Percentiles rank a stretch among this genome's conserved stretches.
These are phyloP conservation scores for Copidosoma floridanum DNA, from an alignment of 1,140 invertebrate genomes.

Conservation along the genomic window DNA sequence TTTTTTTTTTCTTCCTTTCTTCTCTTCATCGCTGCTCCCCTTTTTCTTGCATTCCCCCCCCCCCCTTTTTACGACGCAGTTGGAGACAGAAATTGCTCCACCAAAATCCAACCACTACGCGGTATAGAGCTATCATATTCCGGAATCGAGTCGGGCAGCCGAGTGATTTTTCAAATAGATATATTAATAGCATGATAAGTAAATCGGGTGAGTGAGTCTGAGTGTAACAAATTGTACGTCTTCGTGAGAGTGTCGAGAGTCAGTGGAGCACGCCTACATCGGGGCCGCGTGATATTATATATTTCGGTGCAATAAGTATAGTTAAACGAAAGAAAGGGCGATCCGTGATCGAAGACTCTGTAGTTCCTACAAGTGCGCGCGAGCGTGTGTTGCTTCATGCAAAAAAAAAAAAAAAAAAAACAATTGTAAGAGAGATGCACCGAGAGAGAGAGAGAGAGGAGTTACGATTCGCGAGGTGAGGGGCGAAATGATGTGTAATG, in stretches of 20 bases:
- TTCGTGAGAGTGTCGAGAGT: neutral
- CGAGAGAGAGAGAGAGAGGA: conserved; percentile 6
- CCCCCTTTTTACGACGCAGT: too few species aligned
- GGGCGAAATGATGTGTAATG: neutral
- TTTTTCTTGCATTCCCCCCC: too few species aligned
- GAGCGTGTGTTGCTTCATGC: neutral
- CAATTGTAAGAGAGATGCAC: neutral
- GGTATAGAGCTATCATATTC: too few species aligned
- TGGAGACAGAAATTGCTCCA: too few species aligned
- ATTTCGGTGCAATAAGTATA: conserved; percentile 45
- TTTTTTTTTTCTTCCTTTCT: conserved; percentile 16
- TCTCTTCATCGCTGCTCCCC: neutral
- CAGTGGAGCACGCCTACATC: conserved; percentile 17
- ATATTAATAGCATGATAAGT: too few species aligned
- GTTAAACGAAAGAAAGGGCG: conserved; percentile 18
- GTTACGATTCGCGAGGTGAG: too few species aligned
- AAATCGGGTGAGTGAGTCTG: neutral
- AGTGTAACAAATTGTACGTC: neutral
- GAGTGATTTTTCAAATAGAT: too few species aligned
- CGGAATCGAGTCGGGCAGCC: too few species aligned
- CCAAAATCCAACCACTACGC: too few species aligned
- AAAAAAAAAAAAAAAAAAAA: neutral
- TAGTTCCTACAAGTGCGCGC: conserved; percentile 38
- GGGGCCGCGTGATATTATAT: conserved; percentile 27
- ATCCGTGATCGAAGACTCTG: conserved; percentile 36